Evolutionary conservation across 2,888 invertebrate species (phyloP), one percentile per base, ranked within the genome.

Genomic region (Nebria brevicollis): DNA sequence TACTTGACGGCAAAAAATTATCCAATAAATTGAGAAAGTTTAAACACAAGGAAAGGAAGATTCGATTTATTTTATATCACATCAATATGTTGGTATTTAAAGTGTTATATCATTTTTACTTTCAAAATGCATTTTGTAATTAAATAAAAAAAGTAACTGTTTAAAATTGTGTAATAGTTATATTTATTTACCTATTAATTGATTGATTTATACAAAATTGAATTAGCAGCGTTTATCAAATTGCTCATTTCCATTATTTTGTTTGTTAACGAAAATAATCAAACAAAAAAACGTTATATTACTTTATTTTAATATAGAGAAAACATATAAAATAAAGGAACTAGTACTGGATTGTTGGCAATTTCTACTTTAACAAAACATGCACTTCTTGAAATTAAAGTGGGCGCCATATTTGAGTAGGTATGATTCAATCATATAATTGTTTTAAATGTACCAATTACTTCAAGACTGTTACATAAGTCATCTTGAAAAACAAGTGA

Each of bases 391-490:
- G 5, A 34, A 54, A 54, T 11, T 54, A 54, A 54, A 54, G 13
- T 11, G 54, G 11, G 54, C 13, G 8, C 13, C 54, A 34, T 34
- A 34, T 54, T 54, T 54, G 54, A 2, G 11, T 54, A 7, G 54
- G 13, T 54, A 54, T 11, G 54, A 6, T 6, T 54, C 4, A 6
- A 54, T 54, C 54, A 54, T 11, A 13, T 54, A 54, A 54, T 11
- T 54, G 54, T 54, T 54, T 54, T 54, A 54, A 54, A 54, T 54
- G 54, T 54, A 54, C 54, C 54, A 54, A 54, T 54, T 54, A 54
- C 54, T 54, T 11, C 13, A 54, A 54, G 54, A 54, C 4, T 54
- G 54, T 54, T 54, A 54, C 13, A 13, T 54, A 54, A 54, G 11
- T 54, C 54, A 7, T 54, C 13, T 54, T 13, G 2, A 54, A 54